phyloP scores from a whole-genome alignment of 2,888 invertebrate species.

The Apotomis turbidana region DNA sequence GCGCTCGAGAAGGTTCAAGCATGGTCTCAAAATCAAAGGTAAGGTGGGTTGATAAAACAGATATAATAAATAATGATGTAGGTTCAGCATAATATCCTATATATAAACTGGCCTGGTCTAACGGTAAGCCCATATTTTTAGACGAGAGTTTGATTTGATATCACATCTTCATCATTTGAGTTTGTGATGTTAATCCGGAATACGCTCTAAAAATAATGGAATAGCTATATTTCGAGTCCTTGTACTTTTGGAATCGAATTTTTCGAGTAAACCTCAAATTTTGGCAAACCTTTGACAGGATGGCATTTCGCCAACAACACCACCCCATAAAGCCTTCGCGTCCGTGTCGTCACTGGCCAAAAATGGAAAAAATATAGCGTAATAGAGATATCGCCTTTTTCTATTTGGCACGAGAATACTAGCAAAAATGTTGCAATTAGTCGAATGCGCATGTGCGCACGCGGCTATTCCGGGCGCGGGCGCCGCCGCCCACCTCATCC shows the following conservation, averaged over 20 bases:
- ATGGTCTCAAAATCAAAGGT: too few species aligned
- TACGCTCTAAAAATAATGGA: too few species aligned
- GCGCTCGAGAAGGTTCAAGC: too few species aligned
- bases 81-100: too few species aligned
- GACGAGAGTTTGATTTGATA: too few species aligned
- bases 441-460: constrained; percentile 18
- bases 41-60: too few species aligned
- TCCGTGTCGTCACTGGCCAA: neutral
- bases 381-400: neutral
- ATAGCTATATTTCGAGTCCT: too few species aligned
- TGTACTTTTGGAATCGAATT: neutral
- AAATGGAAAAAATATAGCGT: neutral
- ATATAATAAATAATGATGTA: too few species aligned
- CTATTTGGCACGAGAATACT: constrained; percentile 14
- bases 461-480: constrained; percentile 45
- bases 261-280: neutral
- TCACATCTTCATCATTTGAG: too few species aligned
- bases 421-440: constrained; percentile 29
- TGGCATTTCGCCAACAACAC: neutral
- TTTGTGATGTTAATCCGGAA: too few species aligned
- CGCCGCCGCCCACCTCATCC: constrained; percentile 53
- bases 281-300: neutral
- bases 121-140: too few species aligned
- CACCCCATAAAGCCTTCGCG: constrained; percentile 3
- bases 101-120: too few species aligned